Percentiles rank a stretch among this genome's conserved stretches.
Evolutionary conservation across 2,888 invertebrate genomes (phyloP).

Genomic region (Xiphydria camelus): DNA sequence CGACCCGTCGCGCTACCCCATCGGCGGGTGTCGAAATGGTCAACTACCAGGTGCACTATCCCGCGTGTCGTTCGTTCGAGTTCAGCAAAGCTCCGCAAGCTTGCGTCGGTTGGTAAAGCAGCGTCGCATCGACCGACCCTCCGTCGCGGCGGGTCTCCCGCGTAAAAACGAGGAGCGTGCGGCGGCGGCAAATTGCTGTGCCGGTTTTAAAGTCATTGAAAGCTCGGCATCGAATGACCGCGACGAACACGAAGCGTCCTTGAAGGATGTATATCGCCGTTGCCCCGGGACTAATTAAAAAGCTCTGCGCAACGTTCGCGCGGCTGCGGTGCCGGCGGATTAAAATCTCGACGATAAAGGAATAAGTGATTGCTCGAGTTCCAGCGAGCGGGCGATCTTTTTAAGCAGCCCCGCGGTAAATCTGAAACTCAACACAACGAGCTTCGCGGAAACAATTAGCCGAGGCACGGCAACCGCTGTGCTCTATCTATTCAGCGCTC

Average conservation of each 20-base stretch:
- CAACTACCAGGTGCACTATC: neutral
- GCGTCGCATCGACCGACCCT: neutral
- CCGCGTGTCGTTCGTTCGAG: neutral
- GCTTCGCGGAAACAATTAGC: no score
- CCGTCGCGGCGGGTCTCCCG: neutral
- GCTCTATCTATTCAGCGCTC: no score
- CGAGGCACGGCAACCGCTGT: no score
- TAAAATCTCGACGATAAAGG: neutral
- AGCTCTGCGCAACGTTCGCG: neutral
- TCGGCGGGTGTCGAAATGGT: neutral
- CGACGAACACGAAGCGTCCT: neutral
- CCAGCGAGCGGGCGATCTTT: neutral
- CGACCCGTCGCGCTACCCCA: neutral
- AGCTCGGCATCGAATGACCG: neutral
- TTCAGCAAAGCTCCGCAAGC: neutral
- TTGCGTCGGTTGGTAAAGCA: conserved; percentile 3
- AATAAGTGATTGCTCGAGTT: neutral
- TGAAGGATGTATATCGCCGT: neutral
- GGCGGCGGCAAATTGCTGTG: neutral
- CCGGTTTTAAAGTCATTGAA: neutral
- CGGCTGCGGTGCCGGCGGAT: neutral
- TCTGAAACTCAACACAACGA: no score
- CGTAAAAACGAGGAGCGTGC: no score
- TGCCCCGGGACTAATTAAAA: conserved; percentile 1
- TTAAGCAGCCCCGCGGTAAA: neutral